Evolutionary conservation across 2,797 vertebrate species (phyloP).

Genomic region (Siniperca obscura): DNA sequence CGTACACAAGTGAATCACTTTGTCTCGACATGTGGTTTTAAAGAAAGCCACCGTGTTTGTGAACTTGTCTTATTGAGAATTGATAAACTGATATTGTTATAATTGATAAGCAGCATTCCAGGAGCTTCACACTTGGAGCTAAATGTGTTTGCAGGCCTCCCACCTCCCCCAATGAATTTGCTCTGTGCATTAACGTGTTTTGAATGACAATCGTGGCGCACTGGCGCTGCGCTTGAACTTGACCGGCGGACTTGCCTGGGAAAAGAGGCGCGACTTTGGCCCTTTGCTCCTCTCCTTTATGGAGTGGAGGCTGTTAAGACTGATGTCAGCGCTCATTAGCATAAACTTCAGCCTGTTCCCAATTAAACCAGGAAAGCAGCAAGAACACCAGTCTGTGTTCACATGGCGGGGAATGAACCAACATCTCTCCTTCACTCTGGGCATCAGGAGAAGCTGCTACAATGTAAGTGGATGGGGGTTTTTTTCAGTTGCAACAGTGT

Average conservation of each 20-base stretch:
- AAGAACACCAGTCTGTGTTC: slow-evolving; percentile 75
- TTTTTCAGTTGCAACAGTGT: not conserved
- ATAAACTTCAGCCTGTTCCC: slow-evolving; percentile 84
- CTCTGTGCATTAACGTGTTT: slow-evolving; percentile 58
- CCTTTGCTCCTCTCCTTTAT: slow-evolving; percentile 82
- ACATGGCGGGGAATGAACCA: slow-evolving; percentile 68
- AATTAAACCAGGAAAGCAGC: slow-evolving; percentile 83
- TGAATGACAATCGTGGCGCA: slow-evolving; percentile 78
- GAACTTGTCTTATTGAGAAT: not conserved
- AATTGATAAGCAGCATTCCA: slow-evolving; percentile 19
- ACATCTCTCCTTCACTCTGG: slow-evolving; percentile 57
- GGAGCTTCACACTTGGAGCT: not conserved
- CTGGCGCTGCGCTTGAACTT: slow-evolving; percentile 86
- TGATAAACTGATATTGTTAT: not conserved
- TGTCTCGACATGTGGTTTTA: not conserved
- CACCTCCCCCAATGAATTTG: slow-evolving; percentile 26
- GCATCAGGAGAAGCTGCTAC: slow-evolving; percentile 20
- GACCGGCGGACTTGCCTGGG: slow-evolving; percentile 83
- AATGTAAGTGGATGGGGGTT: slow-evolving; percentile 67
- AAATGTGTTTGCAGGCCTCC: slow-evolving; percentile 10
- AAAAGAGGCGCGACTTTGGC: slow-evolving; percentile 83
- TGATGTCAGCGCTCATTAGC: slow-evolving; percentile 86
- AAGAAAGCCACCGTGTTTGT: not conserved
- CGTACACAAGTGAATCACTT: not conserved
- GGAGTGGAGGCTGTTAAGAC: slow-evolving; percentile 75